Evolutionary conservation across 2,113 vertebrate species (phyloP).

Genomic region (Embiotoca jacksoni): DNA sequence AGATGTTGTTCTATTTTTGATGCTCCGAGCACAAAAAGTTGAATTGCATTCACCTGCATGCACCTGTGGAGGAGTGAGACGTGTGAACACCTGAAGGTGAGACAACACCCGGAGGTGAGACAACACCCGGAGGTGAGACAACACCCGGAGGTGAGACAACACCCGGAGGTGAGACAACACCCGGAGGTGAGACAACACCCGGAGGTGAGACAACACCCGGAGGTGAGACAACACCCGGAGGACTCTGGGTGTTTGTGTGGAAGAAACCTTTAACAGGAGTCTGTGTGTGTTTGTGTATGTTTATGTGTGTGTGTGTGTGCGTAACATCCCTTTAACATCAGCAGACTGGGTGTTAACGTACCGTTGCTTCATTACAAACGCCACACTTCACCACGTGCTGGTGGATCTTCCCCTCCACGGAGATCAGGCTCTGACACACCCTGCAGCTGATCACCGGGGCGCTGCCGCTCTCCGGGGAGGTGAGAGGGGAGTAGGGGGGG

Average conservation of each 20-base stretch:
- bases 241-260: no score
- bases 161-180: no score
- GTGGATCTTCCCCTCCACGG: slow-evolving; percentile 95
- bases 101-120: no score
- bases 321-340: no score
- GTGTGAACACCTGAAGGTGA: not conserved
- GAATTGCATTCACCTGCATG: not conserved
- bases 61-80: not conserved
- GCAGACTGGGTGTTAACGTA: slow-evolving; percentile 63
- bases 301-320: no score
- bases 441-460: slow-evolving; percentile 92
- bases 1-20: not conserved
- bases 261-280: no score
- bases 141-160: no score
- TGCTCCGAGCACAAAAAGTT: not conserved
- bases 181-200: no score
- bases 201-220: no score
- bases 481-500: slow-evolving; percentile 92
- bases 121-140: no score
- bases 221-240: no score
- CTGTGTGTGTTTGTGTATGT: no score
- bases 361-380: slow-evolving; percentile 94
- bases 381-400: slow-evolving; percentile 95
- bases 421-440: slow-evolving; percentile 93
- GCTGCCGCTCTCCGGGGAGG: slow-evolving; percentile 92